Base-by-base conservation (phyloP, 2,113 vertebrate genomes). In the Rattus norvegicus region DNA sequence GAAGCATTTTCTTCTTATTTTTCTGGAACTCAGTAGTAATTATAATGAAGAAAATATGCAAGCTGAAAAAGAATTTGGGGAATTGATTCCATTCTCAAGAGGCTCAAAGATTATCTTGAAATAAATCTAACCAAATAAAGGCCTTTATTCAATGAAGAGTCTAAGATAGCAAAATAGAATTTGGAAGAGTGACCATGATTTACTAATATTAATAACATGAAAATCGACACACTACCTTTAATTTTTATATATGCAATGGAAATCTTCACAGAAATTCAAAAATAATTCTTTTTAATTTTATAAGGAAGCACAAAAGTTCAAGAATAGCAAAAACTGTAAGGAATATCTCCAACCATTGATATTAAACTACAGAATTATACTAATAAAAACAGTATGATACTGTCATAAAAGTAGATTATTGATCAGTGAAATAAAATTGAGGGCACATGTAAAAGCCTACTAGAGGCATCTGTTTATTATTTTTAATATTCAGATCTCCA, bases 1-100 rank as follows among this genome's bases (percentile, higher is more conserved):
- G 63, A 85, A 63, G 84, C 88, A 89, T 86, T 77, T 97, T 28
- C 63, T 88, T 93, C 61, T 92, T 63, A 80, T 61, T 59, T 59
- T 85, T 70, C 16, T 47, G 54, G 67, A 77, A 84, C n/a, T n/a
- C 95, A 33, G 56, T 2, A 72, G 11, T 43, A 70, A 67, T 9
- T 75, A 17, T 20, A 85, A 63, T 80, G 24, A 89, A 77, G 7
- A 65, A 67, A 49, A 67, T 86, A 33, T 22, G 7, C 56, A 63
- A 17, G 9, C 7, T 63, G 13, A 63, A 14, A 63, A 84, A 39
- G 7, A 43, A 9, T 43, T 63, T 26, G 24, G 13, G 0, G 26
- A 84, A 84, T 9, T 63, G 2, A 30, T 43, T 30, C 7, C 1
- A 19, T 84, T 63, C 24, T 43, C 16, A 43, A 43, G 39, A 61